These are phyloP conservation scores for Wasmannia auropunctata DNA, from an alignment of 1,140 invertebrate genomes.

Conservation along the genomic window DNA sequence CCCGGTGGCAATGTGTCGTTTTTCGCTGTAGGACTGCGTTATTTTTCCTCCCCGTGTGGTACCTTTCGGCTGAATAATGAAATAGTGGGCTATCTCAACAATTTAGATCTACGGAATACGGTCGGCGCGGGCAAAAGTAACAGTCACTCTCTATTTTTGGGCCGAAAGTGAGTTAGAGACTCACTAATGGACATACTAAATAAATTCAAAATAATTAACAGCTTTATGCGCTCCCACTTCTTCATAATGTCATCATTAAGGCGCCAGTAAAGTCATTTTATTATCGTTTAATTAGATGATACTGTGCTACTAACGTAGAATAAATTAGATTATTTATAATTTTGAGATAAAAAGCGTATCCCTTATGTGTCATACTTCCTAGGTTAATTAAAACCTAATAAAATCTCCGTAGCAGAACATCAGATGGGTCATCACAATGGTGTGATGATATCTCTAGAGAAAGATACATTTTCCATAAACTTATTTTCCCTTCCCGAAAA, in stretches of 20 bases:
- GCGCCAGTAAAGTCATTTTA: neutral
- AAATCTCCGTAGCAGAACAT: neutral
- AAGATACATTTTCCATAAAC: slow-evolving; percentile 16
- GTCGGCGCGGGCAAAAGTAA: slow-evolving; percentile 12
- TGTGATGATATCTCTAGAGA: neutral
- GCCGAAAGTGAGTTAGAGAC: neutral
- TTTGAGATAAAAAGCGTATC: neutral
- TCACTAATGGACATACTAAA: slow-evolving; percentile 1
- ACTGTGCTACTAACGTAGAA: neutral
- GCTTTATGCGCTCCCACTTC: neutral
- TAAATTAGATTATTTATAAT: neutral
- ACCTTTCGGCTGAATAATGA: slow-evolving; percentile 40
- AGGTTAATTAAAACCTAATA: slow-evolving; percentile 18
- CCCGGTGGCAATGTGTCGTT: slow-evolving; percentile 41
- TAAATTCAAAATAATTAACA: neutral
- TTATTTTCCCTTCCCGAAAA: neutral
- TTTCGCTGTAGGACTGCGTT: slow-evolving; percentile 7
- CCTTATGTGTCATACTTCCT: neutral
- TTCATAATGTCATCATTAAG: neutral
- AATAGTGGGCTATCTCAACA: slow-evolving; percentile 11
- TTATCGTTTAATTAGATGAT: neutral
- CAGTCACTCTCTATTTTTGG: slow-evolving; percentile 6
- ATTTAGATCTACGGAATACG: neutral
- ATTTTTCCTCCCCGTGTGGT: slow-evolving; percentile 17
- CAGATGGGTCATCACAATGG: neutral